A percentile compares a stretch with the other conserved stretches of the same genome.
phyloP scores from a whole-genome alignment of 2,797 vertebrate species.

The Malurus leucopterus region DNA sequence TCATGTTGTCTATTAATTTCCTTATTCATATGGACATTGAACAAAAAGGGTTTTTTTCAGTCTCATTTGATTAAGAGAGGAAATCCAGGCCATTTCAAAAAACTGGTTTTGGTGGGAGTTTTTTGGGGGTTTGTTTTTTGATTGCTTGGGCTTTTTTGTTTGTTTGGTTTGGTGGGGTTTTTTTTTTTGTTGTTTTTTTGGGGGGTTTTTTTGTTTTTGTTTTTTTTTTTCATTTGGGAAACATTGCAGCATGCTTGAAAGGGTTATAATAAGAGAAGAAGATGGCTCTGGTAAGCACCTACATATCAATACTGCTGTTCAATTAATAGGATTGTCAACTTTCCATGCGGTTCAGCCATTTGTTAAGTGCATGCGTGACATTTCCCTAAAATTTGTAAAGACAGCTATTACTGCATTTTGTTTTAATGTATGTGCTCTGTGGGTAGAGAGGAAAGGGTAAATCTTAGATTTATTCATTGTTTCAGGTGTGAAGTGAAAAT shows the following conservation, averaged over 20 bases:
- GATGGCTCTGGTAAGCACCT: background rate
- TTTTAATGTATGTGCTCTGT: background rate
- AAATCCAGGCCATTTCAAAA: background rate
- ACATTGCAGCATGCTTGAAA: background rate
- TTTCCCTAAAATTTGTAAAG: background rate
- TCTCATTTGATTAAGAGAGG: background rate
- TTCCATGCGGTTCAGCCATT: background rate
- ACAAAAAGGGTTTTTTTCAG: background rate
- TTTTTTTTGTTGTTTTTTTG: too few species aligned
- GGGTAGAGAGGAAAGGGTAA: background rate
- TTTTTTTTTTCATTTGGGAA: background rate
- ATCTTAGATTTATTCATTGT: conserved; percentile 27
- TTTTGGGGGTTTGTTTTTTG: background rate
- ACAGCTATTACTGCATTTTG: background rate
- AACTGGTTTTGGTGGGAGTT: rapidly evolving
- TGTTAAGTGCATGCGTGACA: background rate
- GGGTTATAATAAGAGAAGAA: background rate
- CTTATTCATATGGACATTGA: background rate
- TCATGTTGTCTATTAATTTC: background rate
- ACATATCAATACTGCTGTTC: background rate
- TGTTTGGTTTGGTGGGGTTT: too few species aligned
- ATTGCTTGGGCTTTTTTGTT: rapidly evolving
- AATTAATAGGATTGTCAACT: background rate
- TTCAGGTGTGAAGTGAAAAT: conserved; percentile 34
- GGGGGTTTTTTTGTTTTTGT: background rate